Evolutionary conservation across 2,888 invertebrate species (phyloP).

Genomic region (Capitulum mitella): DNA sequence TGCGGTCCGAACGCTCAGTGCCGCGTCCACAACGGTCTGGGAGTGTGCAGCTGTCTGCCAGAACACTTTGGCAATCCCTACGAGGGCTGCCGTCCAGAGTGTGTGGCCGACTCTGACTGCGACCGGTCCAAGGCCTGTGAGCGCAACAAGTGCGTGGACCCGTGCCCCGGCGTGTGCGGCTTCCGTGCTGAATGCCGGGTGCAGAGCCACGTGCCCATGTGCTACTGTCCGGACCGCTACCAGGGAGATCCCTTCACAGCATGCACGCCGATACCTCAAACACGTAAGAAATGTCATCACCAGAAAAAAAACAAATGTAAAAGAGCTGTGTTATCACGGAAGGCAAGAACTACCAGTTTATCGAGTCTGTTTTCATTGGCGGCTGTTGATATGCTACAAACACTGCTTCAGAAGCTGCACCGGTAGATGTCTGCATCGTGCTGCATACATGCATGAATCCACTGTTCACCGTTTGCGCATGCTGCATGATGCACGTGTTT

Average conservation of each 20-base stretch:
- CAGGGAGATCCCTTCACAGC: constrained; percentile 79
- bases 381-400: background rate
- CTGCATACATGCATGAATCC: too few relatives aligned
- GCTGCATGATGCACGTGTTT: background rate
- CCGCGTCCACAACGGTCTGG: constrained; percentile 62
- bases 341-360: too few relatives aligned
- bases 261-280: constrained; percentile 46
- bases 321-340: too few relatives aligned
- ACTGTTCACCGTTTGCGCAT: too few relatives aligned
- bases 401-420: background rate
- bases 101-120: constrained; percentile 68
- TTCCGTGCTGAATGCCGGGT: constrained; percentile 39
- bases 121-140: constrained; percentile 60
- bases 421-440: too few relatives aligned
- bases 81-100: constrained; percentile 64
- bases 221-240: constrained; percentile 67
- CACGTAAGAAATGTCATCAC: background rate
- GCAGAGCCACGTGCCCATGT: constrained; percentile 42
- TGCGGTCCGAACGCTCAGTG: constrained; percentile 71
- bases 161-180: constrained; percentile 61
- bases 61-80: constrained; percentile 52
- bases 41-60: constrained; percentile 27
- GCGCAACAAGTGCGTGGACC: constrained; percentile 32
- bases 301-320: too few relatives aligned
- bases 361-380: too few relatives aligned